Evolutionary conservation across 64 coral and sea anemone genomes (phyloP).

Genomic region (Dendrophyllia cribrosa): DNA sequence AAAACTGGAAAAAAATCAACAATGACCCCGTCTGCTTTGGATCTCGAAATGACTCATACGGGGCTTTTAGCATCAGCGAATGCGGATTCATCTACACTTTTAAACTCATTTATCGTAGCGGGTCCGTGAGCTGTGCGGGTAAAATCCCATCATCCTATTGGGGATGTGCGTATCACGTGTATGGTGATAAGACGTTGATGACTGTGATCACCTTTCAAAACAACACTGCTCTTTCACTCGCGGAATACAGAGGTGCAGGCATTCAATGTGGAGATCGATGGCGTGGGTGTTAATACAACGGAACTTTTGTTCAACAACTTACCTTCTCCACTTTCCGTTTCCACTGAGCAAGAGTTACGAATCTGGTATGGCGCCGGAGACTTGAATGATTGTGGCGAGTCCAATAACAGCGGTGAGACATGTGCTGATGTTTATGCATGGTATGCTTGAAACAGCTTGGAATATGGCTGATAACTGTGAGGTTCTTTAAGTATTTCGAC

Average conservation of each 20-base stretch:
- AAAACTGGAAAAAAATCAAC: slow-evolving; percentile 5
- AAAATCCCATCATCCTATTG: not conserved
- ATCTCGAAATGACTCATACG: not conserved
- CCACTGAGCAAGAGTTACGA: not conserved
- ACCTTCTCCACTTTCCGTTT: not conserved
- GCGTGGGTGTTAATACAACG: not conserved
- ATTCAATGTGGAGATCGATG: not conserved
- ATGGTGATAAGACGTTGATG: not conserved
- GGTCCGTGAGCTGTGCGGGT: not conserved
- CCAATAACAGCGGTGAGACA: not conserved
- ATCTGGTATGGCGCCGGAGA: not conserved
- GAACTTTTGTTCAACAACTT: not conserved
- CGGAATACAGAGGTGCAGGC: not conserved
- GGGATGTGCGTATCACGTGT: not conserved
- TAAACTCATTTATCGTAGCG: not conserved
- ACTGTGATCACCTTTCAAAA: slow-evolving; percentile 2
- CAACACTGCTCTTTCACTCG: not conserved
- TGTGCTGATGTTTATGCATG: not conserved
- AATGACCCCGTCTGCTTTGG: not conserved
- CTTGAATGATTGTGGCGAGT: not conserved
- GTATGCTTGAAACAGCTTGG: not conserved
- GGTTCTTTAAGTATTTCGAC: too few species aligned
- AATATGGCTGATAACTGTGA: too few species aligned
- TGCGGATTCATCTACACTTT: not conserved
- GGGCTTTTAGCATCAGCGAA: not conserved